phyloP scores from a whole-genome alignment of 2,888 invertebrate species.

The Brenthis ino region DNA sequence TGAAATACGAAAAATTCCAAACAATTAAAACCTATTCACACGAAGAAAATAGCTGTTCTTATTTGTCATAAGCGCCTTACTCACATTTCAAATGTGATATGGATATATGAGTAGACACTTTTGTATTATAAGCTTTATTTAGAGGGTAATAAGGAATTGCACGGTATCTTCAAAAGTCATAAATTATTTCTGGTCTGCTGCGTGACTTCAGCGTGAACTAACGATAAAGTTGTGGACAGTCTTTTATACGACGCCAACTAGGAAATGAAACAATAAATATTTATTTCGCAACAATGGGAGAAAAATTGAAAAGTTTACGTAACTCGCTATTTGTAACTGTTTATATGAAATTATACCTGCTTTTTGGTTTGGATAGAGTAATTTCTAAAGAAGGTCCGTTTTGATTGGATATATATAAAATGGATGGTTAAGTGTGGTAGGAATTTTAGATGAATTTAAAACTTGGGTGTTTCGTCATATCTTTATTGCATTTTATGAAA shows the following conservation, averaged over 20 bases:
- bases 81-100: constrained; percentile 17
- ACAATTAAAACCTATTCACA: constrained; percentile 18
- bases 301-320: constrained; percentile 30
- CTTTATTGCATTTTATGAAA: too few species aligned
- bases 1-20: constrained; percentile 1
- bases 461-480: too few species aligned
- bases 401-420: too few species aligned
- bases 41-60: constrained; percentile 8
- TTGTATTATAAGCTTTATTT: constrained; percentile 21
- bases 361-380: too few species aligned
- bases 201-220: constrained; percentile 30
- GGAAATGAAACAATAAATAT: constrained; percentile 36
- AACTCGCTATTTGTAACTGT: constrained; percentile 14
- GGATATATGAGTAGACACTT: background rate
- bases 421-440: too few species aligned
- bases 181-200: constrained; percentile 31
- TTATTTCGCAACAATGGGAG: constrained; percentile 29
- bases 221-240: constrained; percentile 32
- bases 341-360: background rate
- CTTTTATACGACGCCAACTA: constrained; percentile 33
- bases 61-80: constrained; percentile 8
- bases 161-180: constrained; percentile 22
- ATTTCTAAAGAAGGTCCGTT: too few species aligned
- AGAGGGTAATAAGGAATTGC: constrained; percentile 17
- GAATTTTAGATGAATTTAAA: too few species aligned